Percentiles rank a stretch among this genome's conserved stretches.
These are phyloP conservation scores for Misgurnus mizolepis DNA, from an alignment of 2,113 vertebrate species.

Conservation along the genomic window DNA sequence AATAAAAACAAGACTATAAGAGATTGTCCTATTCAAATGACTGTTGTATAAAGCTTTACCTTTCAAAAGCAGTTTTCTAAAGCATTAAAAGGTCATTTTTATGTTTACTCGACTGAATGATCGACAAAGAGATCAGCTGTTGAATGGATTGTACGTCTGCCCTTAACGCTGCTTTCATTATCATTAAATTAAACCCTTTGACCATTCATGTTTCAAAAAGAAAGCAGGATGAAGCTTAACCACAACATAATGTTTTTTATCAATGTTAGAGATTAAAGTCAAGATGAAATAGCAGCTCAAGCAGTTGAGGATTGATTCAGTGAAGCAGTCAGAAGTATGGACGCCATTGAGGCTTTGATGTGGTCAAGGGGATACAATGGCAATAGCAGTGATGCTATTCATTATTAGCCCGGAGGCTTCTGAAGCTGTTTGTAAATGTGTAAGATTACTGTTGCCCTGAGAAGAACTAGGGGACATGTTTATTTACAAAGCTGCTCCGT, in stretches of 20 bases:
- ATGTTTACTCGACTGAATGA: too few species aligned
- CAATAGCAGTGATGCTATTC: not conserved
- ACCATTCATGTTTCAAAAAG: not conserved
- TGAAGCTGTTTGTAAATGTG: constrained; percentile 14
- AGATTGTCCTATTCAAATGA: too few species aligned
- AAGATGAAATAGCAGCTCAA: constrained; percentile 5
- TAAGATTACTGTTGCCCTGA: constrained; percentile 31
- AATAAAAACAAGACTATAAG: too few species aligned
- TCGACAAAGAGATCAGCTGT: too few species aligned
- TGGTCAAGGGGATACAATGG: not conserved
- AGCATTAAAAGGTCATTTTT: too few species aligned
- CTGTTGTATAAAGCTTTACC: too few species aligned
- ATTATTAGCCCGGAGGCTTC: not conserved
- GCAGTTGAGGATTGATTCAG: not conserved
- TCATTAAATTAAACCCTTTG: not conserved
- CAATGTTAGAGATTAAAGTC: not conserved
- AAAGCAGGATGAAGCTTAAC: not conserved
- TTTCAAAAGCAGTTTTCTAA: too few species aligned
- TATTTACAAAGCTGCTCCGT: constrained; percentile 31
- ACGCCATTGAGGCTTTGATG: constrained; percentile 1
- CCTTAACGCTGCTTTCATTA: too few species aligned
- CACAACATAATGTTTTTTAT: not conserved
- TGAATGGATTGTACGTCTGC: too few species aligned
- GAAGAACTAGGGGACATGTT: not conserved
- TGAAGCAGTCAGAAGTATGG: not conserved